Base-by-base conservation (phyloP, 2,797 vertebrate genomes). In the Pitangus sulphuratus region DNA sequence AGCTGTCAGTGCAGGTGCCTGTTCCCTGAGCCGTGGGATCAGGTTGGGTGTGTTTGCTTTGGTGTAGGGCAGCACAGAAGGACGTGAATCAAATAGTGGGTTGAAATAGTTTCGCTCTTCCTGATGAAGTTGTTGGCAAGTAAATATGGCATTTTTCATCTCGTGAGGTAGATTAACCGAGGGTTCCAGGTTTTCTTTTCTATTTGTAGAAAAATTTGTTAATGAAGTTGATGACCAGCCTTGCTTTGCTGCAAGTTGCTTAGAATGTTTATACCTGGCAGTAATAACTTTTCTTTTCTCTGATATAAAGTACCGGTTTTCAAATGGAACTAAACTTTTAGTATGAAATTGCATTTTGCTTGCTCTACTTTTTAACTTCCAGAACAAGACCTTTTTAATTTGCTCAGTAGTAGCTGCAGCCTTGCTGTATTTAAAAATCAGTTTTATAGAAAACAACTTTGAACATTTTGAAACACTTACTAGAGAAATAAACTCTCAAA, bases 41-140 rank as follows among this genome's bases (percentile, higher is more conserved):
- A 0, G 28, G 8, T 3, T 26, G 31, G 10, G 9, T 4, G 42
- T 33, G 1, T 5, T 0, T 12, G 14, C n/a, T 20, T 17, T 18
- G 56, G 9, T 39, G 12, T 33, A 2, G 21, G 44, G 25, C 9
- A 4, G 18, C 6, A 24, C 70, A 30, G 19, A 20, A 51, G 21
- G 25, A 12, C 8, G 0, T 1, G 13, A 18, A 4, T 21, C 47
- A 8, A 25, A 13, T 0, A 13, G 19, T 2, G 25, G 6, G 1
- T 8, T 37, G 30, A 39, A 64, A 18, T 20, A 15, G 15, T 51
- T 35, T 37, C 21, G 4, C 18, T 77, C 16, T 65, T 72, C 2
- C 30, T 48, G 44, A n/a, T 57, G 3, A 53, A 57, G 21, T 28
- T 80, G 30, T 14, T 77, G 53, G 39, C 40, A 56, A 9, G 35